Evolutionary conservation across 2,113 vertebrate genomes (phyloP).

Genomic region (Pheucticus melanocephalus): DNA sequence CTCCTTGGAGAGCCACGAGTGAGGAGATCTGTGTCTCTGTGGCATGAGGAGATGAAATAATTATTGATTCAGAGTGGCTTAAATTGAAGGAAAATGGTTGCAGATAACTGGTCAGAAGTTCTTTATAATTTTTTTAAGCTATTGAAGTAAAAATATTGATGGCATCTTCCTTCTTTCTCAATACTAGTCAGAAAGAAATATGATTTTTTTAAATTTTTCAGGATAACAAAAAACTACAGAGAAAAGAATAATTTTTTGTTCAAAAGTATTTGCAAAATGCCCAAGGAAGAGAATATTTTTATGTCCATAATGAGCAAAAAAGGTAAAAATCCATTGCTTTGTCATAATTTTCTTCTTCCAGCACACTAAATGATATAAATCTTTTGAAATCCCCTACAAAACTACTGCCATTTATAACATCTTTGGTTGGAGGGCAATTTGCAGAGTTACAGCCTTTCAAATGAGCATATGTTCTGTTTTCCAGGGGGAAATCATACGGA

Average conservation of each 20-base stretch:
- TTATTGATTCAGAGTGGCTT: neutral
- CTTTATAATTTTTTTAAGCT: neutral
- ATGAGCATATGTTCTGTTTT: constrained; percentile 14
- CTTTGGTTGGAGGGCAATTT: constrained; percentile 17
- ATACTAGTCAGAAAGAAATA: neutral
- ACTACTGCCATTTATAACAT: neutral
- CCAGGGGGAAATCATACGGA: neutral
- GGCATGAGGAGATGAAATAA: neutral
- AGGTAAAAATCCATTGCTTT: neutral
- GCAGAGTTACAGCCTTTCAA: neutral
- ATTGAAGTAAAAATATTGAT: neutral
- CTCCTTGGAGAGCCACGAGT: neutral
- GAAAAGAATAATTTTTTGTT: neutral
- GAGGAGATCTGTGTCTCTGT: fast-evolving
- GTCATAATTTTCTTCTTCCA: neutral
- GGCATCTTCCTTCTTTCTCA: neutral
- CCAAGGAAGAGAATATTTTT: neutral
- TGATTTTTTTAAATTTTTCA: neutral
- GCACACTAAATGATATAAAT: neutral
- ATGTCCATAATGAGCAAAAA: neutral
- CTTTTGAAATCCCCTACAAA: neutral
- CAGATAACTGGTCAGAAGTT: neutral
- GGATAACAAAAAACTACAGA: neutral
- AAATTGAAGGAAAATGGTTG: neutral
- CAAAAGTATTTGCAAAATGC: neutral